A percentile compares a stretch with the other conserved stretches of the same genome.
Conservation (phyloP, 2,888 invertebrate species). For the Pyrrhosoma nymphula region DNA sequence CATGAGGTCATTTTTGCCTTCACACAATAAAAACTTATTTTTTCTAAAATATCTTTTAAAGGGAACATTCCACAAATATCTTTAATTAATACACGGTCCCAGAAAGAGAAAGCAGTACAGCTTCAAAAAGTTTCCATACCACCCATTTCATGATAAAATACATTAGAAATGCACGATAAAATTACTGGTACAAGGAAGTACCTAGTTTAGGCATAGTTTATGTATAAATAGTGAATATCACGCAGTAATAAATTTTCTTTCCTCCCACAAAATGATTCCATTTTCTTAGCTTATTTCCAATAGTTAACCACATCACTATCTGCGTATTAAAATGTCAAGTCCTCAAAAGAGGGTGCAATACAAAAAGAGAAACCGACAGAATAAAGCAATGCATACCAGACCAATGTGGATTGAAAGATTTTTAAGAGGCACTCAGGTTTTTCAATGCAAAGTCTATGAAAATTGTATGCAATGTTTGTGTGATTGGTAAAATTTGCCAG, state of each 20-base stretch:
- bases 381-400: not conserved
- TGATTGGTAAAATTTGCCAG: not conserved
- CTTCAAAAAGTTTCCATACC: not conserved
- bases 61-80: not conserved
- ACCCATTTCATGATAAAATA: not conserved
- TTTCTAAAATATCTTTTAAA: not conserved
- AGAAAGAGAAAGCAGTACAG: not conserved
- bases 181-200: not conserved
- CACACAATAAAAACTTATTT: not conserved
- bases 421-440: conserved; percentile 55
- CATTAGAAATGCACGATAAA: not conserved
- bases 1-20: not conserved
- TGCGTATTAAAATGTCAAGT: not conserved
- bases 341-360: conserved; percentile 14
- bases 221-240: not conserved
- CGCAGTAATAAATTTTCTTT: not conserved
- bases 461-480: not conserved
- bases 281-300: not conserved
- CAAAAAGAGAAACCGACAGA: not conserved
- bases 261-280: not conserved
- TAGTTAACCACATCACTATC: not conserved
- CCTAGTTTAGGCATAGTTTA: not conserved
- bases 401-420: not conserved
- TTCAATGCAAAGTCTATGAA: conserved; percentile 26
- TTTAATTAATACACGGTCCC: not conserved